Evolutionary conservation across 2,888 invertebrate species (phyloP).

Genomic region (Lochmaea crataegi): DNA sequence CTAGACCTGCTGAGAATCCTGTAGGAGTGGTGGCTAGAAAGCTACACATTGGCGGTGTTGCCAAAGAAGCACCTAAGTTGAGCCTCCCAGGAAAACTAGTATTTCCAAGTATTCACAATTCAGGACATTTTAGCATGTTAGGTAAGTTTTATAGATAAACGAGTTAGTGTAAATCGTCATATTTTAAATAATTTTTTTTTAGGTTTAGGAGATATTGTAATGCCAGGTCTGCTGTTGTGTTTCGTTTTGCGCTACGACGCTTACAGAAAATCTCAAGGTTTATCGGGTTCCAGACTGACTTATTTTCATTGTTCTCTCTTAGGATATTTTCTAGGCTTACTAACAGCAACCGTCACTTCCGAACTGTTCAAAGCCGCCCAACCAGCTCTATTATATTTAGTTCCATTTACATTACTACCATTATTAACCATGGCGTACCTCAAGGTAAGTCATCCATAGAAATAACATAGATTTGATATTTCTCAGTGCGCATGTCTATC

Average conservation of each 20-base stretch:
- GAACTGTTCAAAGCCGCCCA: constrained; percentile 99
- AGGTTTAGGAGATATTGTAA: constrained; percentile 86
- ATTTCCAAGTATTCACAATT: constrained; percentile 96
- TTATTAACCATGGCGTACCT: constrained; percentile 97
- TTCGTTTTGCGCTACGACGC: constrained; percentile 98
- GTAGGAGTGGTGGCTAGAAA: constrained; percentile 94
- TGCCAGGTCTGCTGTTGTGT: constrained; percentile 95
- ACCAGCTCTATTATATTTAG: constrained; percentile 95
- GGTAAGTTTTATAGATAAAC: too few relatives aligned
- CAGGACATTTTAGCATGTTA: constrained; percentile 97
- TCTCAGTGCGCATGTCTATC: too few relatives aligned
- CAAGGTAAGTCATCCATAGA: constrained; percentile 75
- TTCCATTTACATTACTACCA: constrained; percentile 96
- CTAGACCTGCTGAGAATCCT: constrained; percentile 89
- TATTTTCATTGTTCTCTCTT: constrained; percentile 99
- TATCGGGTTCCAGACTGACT: constrained; percentile 75
- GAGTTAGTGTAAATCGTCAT: too few relatives aligned
- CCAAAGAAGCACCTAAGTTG: constrained; percentile 93
- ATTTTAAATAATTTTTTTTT: constrained; percentile 35
- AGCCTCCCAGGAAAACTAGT: constrained; percentile 97
- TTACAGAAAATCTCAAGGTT: constrained; percentile 90
- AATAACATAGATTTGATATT: not conserved
- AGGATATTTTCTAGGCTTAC: constrained; percentile 94
- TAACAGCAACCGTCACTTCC: constrained; percentile 97
- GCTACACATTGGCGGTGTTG: constrained; percentile 89